Evolutionary conservation across 2,888 invertebrate species (phyloP).

Genomic region (Orchesella flavescens): DNA sequence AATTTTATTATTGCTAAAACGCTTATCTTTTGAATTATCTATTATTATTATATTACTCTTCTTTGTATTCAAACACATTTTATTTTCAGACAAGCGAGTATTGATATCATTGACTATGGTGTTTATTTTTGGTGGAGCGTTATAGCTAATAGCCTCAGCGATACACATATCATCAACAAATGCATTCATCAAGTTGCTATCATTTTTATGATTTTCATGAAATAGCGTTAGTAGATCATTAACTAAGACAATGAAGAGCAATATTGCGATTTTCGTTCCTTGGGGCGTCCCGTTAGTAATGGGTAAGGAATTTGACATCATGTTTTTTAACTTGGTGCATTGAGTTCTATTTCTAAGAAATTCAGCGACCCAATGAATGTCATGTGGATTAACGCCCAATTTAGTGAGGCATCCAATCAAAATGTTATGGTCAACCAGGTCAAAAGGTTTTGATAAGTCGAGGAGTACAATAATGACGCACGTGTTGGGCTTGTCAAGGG

Average conservation of each 20-base stretch:
- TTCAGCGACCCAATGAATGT: conserved; percentile 13
- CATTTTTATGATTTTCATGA: background rate
- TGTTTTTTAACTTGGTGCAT: conserved; percentile 5
- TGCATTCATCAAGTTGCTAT: conserved; percentile 26
- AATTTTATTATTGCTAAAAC: conserved; percentile 8
- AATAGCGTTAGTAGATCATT: background rate
- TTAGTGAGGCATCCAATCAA: background rate
- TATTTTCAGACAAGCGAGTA: background rate
- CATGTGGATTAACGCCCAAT: background rate
- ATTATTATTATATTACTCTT: conserved; percentile 36
- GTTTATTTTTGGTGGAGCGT: conserved; percentile 3
- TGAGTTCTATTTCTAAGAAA: conserved; percentile 12
- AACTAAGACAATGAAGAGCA: conserved; percentile 24
- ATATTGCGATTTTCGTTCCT: conserved; percentile 28
- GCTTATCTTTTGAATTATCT: conserved; percentile 23
- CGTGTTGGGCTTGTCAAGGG: conserved; percentile 15
- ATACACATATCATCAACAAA: conserved; percentile 41
- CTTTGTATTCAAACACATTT: conserved; percentile 15
- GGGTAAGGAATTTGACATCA: background rate
- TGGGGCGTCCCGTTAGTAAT: conserved; percentile 19
- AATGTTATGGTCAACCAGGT: conserved; percentile 29
- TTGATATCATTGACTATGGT: background rate
- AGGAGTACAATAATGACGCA: conserved; percentile 26
- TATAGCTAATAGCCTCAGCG: conserved; percentile 27
- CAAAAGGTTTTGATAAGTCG: conserved; percentile 34